These are phyloP conservation scores for Otus sunia DNA, from an alignment of 2,113 vertebrate species.

Conservation along the genomic window DNA sequence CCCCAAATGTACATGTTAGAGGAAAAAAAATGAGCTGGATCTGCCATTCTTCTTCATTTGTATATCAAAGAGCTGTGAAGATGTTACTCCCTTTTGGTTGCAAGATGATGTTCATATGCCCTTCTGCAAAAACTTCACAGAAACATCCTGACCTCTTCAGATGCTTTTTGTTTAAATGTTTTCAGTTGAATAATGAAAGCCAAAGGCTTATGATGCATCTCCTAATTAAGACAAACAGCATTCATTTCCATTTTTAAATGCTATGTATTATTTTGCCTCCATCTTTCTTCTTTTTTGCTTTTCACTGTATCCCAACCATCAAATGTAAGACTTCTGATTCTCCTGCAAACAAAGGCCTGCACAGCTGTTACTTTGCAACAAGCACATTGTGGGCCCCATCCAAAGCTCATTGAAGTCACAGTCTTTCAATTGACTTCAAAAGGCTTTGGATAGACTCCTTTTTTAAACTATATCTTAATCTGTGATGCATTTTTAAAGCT, in stretches of 20 bases:
- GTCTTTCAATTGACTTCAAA: slow-evolving; percentile 62
- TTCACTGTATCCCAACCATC: slow-evolving; percentile 41
- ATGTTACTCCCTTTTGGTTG: slow-evolving; percentile 1
- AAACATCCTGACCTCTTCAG: slow-evolving; percentile 53
- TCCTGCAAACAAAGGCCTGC: slow-evolving; percentile 56
- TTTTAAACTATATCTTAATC: slow-evolving; percentile 54
- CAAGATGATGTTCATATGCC: neutral
- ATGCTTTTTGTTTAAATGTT: slow-evolving; percentile 50
- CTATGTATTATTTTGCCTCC: slow-evolving; percentile 48
- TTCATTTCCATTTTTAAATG: slow-evolving; percentile 58
- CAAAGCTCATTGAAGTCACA: slow-evolving; percentile 56
- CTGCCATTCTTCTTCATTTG: slow-evolving; percentile 22
- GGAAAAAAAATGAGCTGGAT: neutral
- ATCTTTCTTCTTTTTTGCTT: slow-evolving; percentile 44
- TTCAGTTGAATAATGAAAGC: slow-evolving; percentile 48
- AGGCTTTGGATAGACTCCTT: slow-evolving; percentile 26
- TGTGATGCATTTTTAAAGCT: slow-evolving; percentile 42
- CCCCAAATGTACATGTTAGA: neutral
- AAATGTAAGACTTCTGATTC: slow-evolving; percentile 62
- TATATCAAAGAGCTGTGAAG: neutral
- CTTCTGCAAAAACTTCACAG: slow-evolving; percentile 39
- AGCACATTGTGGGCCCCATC: slow-evolving; percentile 53
- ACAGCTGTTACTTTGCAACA: slow-evolving; percentile 64
- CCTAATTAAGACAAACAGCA: slow-evolving; percentile 60
- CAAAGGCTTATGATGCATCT: slow-evolving; percentile 53